A percentile compares a stretch with the other conserved stretches of the same genome.
phyloP scores from a whole-genome alignment of 2,797 vertebrate genomes.

The Eidolon dupreanum region DNA sequence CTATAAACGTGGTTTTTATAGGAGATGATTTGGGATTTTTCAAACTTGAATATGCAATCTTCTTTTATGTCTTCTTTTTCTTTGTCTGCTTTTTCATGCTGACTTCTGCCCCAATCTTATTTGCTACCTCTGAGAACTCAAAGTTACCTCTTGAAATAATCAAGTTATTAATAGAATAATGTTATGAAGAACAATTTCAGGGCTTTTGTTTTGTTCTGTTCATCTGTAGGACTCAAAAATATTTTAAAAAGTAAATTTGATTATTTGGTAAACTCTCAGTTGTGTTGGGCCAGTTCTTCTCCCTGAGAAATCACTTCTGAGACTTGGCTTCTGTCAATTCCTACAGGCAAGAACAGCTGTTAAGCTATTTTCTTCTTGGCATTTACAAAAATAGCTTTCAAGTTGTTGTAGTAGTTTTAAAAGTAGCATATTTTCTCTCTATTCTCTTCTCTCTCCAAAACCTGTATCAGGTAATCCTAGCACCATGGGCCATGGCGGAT shows the following conservation, averaged over 20 bases:
- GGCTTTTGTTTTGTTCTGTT: not conserved
- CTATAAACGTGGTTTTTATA: not conserved
- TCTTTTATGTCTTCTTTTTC: not conserved
- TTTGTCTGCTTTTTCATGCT: not conserved
- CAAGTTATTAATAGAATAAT: not conserved
- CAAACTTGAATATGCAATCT: not conserved
- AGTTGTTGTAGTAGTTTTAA: constrained; percentile 20
- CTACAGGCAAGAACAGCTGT: constrained; percentile 18
- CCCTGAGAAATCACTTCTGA: not conserved
- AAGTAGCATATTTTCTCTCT: not conserved
- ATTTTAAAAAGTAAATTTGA: constrained; percentile 22
- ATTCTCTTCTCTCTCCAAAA: not conserved
- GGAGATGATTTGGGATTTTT: not conserved
- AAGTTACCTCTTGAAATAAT: not conserved
- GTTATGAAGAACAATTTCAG: not conserved
- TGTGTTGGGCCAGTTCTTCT: not conserved
- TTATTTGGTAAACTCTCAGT: constrained; percentile 41
- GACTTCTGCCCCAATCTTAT: not conserved
- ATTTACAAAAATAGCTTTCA: constrained; percentile 69
- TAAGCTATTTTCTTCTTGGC: constrained; percentile 42
- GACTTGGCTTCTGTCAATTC: constrained; percentile 38
- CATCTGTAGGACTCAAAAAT: not conserved
- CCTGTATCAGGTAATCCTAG: not conserved
- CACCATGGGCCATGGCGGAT: fast-evolving
- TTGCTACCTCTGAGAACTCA: not conserved